Evolutionary conservation across 2,888 invertebrate genomes (phyloP), one percentile per base, ranked within the genome.

Genomic region (Melolontha melolontha): DNA sequence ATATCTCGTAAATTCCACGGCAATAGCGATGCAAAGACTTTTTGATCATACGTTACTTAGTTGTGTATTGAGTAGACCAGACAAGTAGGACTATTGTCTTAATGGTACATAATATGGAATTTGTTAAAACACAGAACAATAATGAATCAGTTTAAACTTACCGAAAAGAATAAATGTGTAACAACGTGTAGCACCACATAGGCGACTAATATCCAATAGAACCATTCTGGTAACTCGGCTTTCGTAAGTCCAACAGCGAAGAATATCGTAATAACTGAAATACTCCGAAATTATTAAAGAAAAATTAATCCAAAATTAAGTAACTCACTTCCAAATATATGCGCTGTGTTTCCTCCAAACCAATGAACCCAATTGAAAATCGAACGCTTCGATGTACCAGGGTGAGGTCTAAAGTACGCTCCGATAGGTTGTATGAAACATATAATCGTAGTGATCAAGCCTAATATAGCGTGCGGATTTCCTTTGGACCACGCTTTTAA

Each of bases 291-390:
- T 40, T 54, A 41, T 22, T 22, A 22, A 62, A 16, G 14, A 16
- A 50, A 49, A 52, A 22, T 22, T 22, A 22, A 39, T 7, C 39
- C 29, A 39, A 12, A 8, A 5, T 29, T 42, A 12, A 51, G 39
- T 59, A 71, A 88, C 92, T 88, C 83, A 95, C 95, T 92, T 81
- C 91, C 94, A 75, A 95, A 85, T 73, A 95, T 93, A 78, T 96
- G 95, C 0, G 96, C 94, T 0, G 89, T 84, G 82, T 96, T 96
- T 49, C 97, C 97, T 49, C 91, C 87, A 59, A 93, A 84, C 94
- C 96, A 96, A 82, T 97, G 97, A 1, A 88, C 82, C 96, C 96
- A 97, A 85, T 97, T 97, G 86, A 97, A 97, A 66, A 93, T 83
- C 0, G 92, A 89, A 64, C 97, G 86, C 75, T 88, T 89, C 12